Conservation (phyloP, 2,888 invertebrate genomes). For the Pyralis farinalis region DNA sequence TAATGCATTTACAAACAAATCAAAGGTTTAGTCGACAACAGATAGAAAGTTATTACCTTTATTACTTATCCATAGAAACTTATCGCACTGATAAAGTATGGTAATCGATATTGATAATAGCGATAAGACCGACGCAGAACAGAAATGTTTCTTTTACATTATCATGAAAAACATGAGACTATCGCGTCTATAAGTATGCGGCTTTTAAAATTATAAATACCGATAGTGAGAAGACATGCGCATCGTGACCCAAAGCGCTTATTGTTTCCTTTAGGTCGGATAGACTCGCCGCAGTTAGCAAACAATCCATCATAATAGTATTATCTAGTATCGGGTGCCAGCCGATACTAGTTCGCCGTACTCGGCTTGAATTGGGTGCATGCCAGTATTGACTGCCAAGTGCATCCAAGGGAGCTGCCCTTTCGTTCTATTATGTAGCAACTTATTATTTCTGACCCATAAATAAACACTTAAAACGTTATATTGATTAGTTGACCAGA, state of each 20-base stretch:
- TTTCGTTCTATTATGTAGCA: slow-evolving; percentile 42
- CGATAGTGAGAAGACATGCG: not conserved
- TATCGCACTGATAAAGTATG: slow-evolving; percentile 54
- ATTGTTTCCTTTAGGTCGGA: slow-evolving; percentile 32
- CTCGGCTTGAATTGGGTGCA: slow-evolving; percentile 55
- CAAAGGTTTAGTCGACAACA: slow-evolving; percentile 11
- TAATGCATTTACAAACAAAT: slow-evolving; percentile 12
- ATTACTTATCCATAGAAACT: slow-evolving; percentile 37
- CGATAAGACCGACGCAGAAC: slow-evolving; percentile 30
- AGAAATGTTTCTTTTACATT: slow-evolving; percentile 13
- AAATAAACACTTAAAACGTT: slow-evolving; percentile 20
- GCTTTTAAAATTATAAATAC: slow-evolving; percentile 9
- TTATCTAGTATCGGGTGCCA: slow-evolving; percentile 37
- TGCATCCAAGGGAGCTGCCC: slow-evolving; percentile 50
- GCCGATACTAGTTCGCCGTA: slow-evolving; percentile 35
- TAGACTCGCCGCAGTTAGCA: slow-evolving; percentile 29
- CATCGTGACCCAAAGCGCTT: slow-evolving; percentile 26
- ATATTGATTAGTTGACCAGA: slow-evolving; percentile 16
- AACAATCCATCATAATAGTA: slow-evolving; percentile 45
- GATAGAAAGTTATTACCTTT: slow-evolving; percentile 25
- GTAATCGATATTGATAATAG: slow-evolving; percentile 62
- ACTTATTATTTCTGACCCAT: slow-evolving; percentile 30
- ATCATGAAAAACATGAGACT: slow-evolving; percentile 4
- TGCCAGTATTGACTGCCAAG: slow-evolving; percentile 60
- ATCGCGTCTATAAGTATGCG: slow-evolving; percentile 11